Evolutionary conservation across 1,140 invertebrate genomes (phyloP), one percentile per base, ranked within the genome.

Genomic region (Lerema accius): DNA sequence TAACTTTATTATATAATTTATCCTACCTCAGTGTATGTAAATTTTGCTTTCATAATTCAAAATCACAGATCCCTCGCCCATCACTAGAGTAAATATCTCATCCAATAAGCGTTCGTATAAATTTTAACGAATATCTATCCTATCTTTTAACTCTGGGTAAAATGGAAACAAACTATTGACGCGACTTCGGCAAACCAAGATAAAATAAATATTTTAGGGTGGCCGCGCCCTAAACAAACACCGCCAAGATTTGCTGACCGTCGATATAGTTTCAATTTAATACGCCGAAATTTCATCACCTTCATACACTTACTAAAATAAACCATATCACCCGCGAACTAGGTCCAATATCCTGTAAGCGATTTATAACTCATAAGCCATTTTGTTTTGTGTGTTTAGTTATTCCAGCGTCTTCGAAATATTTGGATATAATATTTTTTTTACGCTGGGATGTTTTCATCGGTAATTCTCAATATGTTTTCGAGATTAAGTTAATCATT

Each of bases 201-300:
- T 84, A 89, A 84, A 86, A 86, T 89, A 89, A 90, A 90, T 90
- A 90, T 90, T 86, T 90, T 86, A 84, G 88, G 88, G 88, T 86
- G 86, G 84, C 75, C 78, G 76, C 78, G 79, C 74, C 86, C 88
- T 90, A 89, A 89, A 88, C 82, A 90, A 89, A 90, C 88, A 90
- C 64, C 72, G 77, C 69, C 71, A 69, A 76, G 84, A 89, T 89
- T 90, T 88, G 86, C 86, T 88, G 88, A 89, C 86, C 82, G 84
- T 65, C 83, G 87, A 86, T 86, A 86, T 84, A 86, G 84, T 87
- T 90, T 86, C 84, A 89, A 89, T 90, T 89, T 90, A 89, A 88
- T 84, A 80, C 76, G 75, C 63, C 73, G 78, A 85, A 86, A 84
- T 90, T 86, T 89, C 79, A 84, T 87, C 83, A 81, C 67, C 65